phyloP scores from a whole-genome alignment of 2,888 invertebrate genomes.

The Willowsia nigromaculata region DNA sequence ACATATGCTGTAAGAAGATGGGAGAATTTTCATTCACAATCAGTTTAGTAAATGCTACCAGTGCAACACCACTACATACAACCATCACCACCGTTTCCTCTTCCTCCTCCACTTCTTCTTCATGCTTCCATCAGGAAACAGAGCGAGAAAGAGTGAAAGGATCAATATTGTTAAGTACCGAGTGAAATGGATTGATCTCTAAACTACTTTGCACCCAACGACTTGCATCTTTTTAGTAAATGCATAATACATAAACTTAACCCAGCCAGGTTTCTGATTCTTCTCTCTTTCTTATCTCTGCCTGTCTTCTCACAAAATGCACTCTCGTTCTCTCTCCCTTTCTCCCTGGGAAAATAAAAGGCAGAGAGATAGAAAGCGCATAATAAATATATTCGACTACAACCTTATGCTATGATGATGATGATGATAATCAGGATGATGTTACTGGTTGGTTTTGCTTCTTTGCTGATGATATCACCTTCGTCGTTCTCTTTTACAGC shows the following conservation, averaged over 20 bases:
- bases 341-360: background rate
- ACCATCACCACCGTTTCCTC: background rate
- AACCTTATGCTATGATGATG: background rate
- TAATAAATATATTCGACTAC: conserved; percentile 29
- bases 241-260: conserved; percentile 72
- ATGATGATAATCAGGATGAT: conserved; percentile 22
- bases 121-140: background rate
- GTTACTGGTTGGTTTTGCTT: background rate
- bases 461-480: background rate
- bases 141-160: background rate
- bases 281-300: background rate
- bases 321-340: too few relatives aligned
- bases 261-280: conserved; percentile 47
- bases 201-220: conserved; percentile 72
- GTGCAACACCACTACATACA: background rate
- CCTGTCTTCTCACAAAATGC: conserved; percentile 15
- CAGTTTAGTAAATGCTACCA: background rate
- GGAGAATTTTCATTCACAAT: conserved; percentile 48
- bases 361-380: conserved; percentile 6
- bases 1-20: background rate
- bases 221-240: conserved; percentile 67
- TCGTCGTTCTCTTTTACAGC: background rate
- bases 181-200: conserved; percentile 72
- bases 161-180: conserved; percentile 66
- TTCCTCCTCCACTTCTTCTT: background rate